Conservation (phyloP, 2,888 invertebrate species). For the Agrilus cyanescens region DNA sequence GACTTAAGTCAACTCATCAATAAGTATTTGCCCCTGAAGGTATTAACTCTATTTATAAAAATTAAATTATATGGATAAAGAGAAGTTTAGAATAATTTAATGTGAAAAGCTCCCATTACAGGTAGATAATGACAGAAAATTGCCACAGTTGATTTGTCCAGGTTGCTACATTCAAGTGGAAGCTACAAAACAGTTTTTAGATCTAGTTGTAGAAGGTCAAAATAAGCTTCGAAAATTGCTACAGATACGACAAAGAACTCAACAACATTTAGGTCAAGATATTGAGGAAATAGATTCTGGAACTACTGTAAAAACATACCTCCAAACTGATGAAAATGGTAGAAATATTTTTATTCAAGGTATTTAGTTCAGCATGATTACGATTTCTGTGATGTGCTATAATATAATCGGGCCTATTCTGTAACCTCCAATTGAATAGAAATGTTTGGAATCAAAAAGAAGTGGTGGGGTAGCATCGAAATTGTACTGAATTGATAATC, state of each 20-base stretch:
- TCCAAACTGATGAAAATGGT: slow-evolving; percentile 29
- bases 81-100: slow-evolving; percentile 13
- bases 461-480: no score
- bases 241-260: slow-evolving; percentile 35
- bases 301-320: slow-evolving; percentile 31
- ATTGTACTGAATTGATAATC: no score
- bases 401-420: no score
- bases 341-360: slow-evolving; percentile 42
- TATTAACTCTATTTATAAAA: slow-evolving; percentile 30
- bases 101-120: slow-evolving; percentile 23
- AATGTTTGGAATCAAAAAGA: no score
- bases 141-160: slow-evolving; percentile 62
- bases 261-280: slow-evolving; percentile 27
- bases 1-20: slow-evolving; percentile 56
- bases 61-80: slow-evolving; percentile 21
- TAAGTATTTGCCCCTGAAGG: slow-evolving; percentile 63
- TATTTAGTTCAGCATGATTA: no score
- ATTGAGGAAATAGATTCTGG: slow-evolving; percentile 30
- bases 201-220: slow-evolving; percentile 59
- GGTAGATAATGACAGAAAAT: slow-evolving; percentile 57
- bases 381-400: background rate
- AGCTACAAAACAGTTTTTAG: slow-evolving; percentile 61
- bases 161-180: slow-evolving; percentile 66
- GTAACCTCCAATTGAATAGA: no score
- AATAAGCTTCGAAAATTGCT: slow-evolving; percentile 41